phyloP scores from a whole-genome alignment of 2,797 vertebrate species.

The Gallinago nigripennis region DNA sequence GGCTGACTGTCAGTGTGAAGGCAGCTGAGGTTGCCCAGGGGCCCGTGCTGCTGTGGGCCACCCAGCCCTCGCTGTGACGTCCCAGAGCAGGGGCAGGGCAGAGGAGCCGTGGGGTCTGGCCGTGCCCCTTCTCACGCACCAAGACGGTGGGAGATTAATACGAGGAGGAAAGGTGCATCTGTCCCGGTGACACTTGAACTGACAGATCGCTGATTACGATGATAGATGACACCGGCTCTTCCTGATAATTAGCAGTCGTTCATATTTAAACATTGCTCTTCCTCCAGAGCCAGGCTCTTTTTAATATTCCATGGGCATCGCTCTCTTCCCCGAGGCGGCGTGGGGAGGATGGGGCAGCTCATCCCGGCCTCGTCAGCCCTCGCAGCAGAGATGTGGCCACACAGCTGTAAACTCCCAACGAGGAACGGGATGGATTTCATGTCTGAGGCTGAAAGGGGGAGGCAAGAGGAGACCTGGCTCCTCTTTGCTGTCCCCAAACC shows the following conservation, averaged over 20 bases:
- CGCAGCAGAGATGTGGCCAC: fast-evolving
- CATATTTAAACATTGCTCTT: background rate
- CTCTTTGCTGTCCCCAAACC: background rate
- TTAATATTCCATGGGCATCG: background rate
- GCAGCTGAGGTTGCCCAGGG: fast-evolving
- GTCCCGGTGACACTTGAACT: background rate
- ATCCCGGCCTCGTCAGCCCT: fast-evolving
- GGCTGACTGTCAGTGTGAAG: background rate
- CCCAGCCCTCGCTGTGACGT: fast-evolving
- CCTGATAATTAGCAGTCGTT: conserved; percentile 11
- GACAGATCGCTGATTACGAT: background rate
- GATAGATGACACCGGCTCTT: conserved; percentile 27
- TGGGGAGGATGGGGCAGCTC: fast-evolving
- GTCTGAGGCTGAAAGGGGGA: background rate
- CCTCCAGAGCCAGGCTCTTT: background rate
- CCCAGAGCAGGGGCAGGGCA: background rate
- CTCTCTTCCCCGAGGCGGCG: background rate
- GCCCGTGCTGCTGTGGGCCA: background rate
- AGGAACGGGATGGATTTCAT: background rate
- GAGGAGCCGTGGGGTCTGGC: background rate
- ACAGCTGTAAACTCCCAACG: background rate
- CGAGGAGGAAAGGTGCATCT: background rate
- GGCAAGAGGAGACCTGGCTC: background rate
- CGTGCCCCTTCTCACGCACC: fast-evolving
- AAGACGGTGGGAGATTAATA: background rate